These are phyloP conservation scores for Brachionus angularis DNA, from an alignment of 1,140 invertebrate genomes.

Conservation along the genomic window DNA sequence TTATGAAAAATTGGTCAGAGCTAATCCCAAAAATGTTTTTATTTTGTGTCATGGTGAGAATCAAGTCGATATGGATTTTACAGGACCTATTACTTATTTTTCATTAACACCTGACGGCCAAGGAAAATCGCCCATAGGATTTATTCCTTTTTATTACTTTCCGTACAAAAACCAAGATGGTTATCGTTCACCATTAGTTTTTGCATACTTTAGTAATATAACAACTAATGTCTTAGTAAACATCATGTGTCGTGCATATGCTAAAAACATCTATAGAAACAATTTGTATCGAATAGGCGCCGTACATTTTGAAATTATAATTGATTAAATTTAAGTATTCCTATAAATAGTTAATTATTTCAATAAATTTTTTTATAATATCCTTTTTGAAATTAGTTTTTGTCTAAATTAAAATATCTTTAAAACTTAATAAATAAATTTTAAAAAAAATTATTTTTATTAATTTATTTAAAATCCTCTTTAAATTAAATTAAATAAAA, in stretches of 20 bases:
- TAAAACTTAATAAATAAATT: too few species aligned
- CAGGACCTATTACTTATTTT: conserved; percentile 44
- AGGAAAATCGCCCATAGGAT: conserved; percentile 30
- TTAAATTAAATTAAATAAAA: too few species aligned
- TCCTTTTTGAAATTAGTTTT: too few species aligned
- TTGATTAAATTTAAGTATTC: too few species aligned
- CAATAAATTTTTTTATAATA: too few species aligned
- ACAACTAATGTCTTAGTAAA: conserved; percentile 42
- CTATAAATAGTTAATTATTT: too few species aligned
- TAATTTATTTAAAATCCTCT: too few species aligned
- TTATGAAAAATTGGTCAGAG: conserved; percentile 21
- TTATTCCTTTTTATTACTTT: conserved; percentile 46
- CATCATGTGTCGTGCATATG: conserved; percentile 38
- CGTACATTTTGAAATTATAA: conserved; percentile 42
- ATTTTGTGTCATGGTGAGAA: conserved; percentile 45
- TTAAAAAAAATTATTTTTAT: too few species aligned
- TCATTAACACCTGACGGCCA: conserved; percentile 40
- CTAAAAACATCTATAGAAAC: conserved; percentile 27
- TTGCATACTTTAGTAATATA: conserved; percentile 45
- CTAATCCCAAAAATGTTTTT: conserved; percentile 42
- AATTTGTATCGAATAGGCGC: conserved; percentile 37
- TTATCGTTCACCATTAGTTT: conserved; percentile 46
- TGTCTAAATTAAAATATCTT: too few species aligned
- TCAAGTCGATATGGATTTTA: conserved; percentile 46
- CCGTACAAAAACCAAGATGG: conserved; percentile 47